phyloP scores from a whole-genome alignment of 1,140 invertebrate genomes.

The Rhopalosiphum maidis region DNA sequence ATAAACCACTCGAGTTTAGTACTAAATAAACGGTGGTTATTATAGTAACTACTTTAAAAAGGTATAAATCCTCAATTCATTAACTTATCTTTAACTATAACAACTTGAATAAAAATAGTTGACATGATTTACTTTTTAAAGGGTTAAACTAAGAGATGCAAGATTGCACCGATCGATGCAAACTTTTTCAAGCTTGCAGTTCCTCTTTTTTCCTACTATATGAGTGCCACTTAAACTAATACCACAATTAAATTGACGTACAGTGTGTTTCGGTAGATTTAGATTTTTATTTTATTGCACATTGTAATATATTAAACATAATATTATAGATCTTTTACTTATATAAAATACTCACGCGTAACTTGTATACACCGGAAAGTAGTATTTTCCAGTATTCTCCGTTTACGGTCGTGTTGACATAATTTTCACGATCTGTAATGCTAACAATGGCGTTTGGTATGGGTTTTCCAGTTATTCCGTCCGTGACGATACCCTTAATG shows the following conservation, averaged over 20 bases:
- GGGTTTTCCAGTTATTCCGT: constrained; percentile 66
- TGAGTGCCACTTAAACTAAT: too few relatives aligned
- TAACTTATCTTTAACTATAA: background rate
- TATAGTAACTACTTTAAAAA: background rate
- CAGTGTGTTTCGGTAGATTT: background rate
- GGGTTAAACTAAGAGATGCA: background rate
- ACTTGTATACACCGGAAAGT: constrained; percentile 77
- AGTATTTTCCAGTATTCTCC: constrained; percentile 90
- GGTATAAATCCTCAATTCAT: background rate
- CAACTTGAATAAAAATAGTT: background rate
- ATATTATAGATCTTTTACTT: background rate
- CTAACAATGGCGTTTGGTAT: constrained; percentile 74
- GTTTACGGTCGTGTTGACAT: constrained; percentile 73
- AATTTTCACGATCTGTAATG: constrained; percentile 75
- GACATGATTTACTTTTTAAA: background rate
- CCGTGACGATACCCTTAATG: constrained; percentile 74
- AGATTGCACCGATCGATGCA: background rate
- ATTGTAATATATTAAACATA: background rate
- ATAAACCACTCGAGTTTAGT: too few relatives aligned
- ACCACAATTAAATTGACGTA: too few relatives aligned
- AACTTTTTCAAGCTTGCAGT: background rate
- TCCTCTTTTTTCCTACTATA: background rate
- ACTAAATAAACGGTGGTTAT: too few relatives aligned
- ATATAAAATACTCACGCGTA: constrained; percentile 2
- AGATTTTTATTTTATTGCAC: background rate